Conservation (phyloP, 2,113 vertebrate species). For the Phasianus colchicus region DNA sequence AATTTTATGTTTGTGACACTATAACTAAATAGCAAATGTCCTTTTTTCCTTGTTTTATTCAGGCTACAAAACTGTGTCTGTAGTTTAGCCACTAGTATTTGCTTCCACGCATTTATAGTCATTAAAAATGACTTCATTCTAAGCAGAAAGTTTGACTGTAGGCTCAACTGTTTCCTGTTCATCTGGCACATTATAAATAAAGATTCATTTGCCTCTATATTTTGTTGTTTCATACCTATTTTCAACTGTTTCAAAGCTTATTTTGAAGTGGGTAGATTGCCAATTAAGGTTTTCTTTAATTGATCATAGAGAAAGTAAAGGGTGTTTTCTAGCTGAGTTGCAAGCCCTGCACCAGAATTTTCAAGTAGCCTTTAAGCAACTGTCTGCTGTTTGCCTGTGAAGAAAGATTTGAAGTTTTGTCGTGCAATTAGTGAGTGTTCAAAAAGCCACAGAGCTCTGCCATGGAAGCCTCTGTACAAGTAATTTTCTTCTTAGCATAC, state of each 20-base stretch:
- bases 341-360: not conserved
- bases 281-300: conserved; percentile 11
- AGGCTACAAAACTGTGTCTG: not conserved
- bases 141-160: not conserved
- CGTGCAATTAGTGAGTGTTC: conserved; percentile 18
- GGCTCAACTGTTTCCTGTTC: fast-evolving
- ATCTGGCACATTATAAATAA: not conserved
- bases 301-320: not conserved
- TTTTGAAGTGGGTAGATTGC: conserved; percentile 7
- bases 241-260: conserved; percentile 14
- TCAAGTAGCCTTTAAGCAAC: conserved; percentile 20
- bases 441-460: conserved; percentile 22
- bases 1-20: not conserved
- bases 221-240: not conserved
- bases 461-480: not conserved
- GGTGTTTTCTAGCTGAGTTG: not conserved
- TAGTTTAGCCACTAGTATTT: not conserved
- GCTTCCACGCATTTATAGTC: not conserved
- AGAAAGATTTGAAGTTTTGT: conserved; percentile 11
- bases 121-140: not conserved
- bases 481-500: not conserved
- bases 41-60: not conserved
- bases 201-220: not conserved
- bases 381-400: not conserved
- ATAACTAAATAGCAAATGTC: not conserved